phyloP scores from a whole-genome alignment of 2,797 vertebrate species.

The Pangasius djambal region DNA sequence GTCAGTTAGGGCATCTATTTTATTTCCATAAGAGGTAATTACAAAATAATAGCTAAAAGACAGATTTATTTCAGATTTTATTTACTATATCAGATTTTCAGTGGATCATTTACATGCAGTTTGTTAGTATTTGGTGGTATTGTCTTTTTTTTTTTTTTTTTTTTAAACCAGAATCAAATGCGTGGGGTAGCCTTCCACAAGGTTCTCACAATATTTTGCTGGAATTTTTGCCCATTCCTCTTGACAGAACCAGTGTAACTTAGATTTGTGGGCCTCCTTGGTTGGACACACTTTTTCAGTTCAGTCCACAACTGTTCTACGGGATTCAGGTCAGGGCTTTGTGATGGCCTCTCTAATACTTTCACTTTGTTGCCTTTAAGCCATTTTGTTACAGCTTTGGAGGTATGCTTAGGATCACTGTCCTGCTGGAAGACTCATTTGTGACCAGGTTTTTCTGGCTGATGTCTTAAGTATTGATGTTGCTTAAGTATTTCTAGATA shows the following conservation, averaged over 20 bases:
- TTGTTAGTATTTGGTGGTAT: neutral
- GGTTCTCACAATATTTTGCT: neutral
- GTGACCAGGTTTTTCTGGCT: neutral
- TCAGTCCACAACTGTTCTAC: neutral
- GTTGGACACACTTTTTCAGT: neutral
- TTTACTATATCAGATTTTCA: neutral
- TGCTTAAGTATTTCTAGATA: neutral
- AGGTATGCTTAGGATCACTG: neutral
- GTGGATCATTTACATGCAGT: neutral
- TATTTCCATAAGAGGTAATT: neutral
- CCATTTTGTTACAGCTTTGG: neutral
- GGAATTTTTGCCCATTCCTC: neutral
- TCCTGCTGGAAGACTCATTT: neutral
- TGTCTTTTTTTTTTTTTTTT: neutral
- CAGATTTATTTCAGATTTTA: neutral
- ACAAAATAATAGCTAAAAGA: neutral
- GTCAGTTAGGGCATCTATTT: neutral
- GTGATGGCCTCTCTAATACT: neutral
- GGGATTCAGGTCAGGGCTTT: neutral
- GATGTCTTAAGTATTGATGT: neutral
- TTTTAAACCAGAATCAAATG: neutral
- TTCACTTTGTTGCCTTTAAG: neutral
- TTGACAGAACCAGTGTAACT: neutral
- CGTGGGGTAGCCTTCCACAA: neutral
- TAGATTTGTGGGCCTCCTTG: neutral